Evolutionary conservation across 2,888 invertebrate species (phyloP).

Genomic region (Axea sp.): DNA sequence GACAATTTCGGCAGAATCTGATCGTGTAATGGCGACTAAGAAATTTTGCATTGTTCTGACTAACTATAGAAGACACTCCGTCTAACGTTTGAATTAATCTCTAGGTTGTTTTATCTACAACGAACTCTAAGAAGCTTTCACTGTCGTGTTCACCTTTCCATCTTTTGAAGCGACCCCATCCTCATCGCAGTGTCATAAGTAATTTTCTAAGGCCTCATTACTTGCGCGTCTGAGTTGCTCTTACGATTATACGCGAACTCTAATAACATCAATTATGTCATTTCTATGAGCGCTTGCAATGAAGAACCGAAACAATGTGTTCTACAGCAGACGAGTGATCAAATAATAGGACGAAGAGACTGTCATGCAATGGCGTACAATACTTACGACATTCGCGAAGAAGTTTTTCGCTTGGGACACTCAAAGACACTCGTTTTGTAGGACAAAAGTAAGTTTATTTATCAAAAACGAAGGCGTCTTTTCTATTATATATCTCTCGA

Average conservation of each 20-base stretch:
- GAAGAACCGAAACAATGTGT: conserved; percentile 69
- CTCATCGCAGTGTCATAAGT: conserved; percentile 66
- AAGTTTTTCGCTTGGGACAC: conserved; percentile 6
- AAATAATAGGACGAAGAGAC: conserved; percentile 35
- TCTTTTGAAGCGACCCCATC: conserved; percentile 44
- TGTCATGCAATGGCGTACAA: conserved; percentile 30
- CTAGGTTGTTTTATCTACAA: conserved; percentile 1
- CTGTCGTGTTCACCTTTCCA: conserved; percentile 50
- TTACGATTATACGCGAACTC: conserved; percentile 69
- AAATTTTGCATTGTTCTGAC: too few relatives aligned
- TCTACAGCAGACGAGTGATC: conserved; percentile 47
- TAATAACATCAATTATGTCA: conserved; percentile 77
- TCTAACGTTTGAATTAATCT: conserved; percentile 5
- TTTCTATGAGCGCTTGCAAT: conserved; percentile 70
- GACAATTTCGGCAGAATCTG: too few relatives aligned
- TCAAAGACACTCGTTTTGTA: conserved; percentile 16
- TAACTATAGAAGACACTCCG: not conserved
- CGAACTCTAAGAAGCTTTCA: conserved; percentile 43
- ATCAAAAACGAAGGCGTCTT: conserved; percentile 27
- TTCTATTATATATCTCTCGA: conserved; percentile 16
- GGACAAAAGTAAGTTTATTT: conserved; percentile 19
- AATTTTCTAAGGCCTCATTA: conserved; percentile 73
- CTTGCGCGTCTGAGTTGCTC: conserved; percentile 68
- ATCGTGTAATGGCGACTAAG: too few relatives aligned
- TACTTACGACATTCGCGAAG: conserved; percentile 14